Evolutionary conservation across 2,113 vertebrate species (phyloP), one percentile per base, ranked within the genome.

Genomic region (Notothenia coriiceps): DNA sequence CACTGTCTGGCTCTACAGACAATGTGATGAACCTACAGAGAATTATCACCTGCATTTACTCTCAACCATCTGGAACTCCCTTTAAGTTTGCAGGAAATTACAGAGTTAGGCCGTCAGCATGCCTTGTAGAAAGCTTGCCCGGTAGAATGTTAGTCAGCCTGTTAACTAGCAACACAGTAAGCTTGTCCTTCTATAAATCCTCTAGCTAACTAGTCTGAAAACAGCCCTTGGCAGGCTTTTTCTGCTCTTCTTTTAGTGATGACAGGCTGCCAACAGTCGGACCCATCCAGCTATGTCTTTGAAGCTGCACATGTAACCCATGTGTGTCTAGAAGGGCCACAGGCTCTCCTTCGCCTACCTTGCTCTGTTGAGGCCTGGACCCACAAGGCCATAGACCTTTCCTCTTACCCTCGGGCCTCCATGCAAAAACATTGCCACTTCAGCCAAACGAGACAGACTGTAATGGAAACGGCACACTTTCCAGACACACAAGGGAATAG

Each of bases 401-500:
- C 66, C 77, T 79, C 78, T 76, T 11, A 83, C 61, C 74, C 55
- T 63, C 35, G 49, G 72, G 89, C 92, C 89, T 92, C 80, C 73
- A 64, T 89, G 85, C 89, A 93, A 94, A 92, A 94, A 95, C 89
- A 95, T 93, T 10, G 70, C 70, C 82, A n/a, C 17, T 33, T 70
- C 90, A 81, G 82, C 69, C 85, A 93, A 94, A 93, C 83, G 12
- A 71, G 94, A 95, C 77, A 57, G 88, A 82, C 92, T 22, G 84
- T 92, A 93, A 77, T 79, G 91, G 91, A 94, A 95, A 94, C 82
- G 82, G 75, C 89, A 92, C 79, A 60, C 93, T 93, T 94, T 92
- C 93, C 95, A 97, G 95, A 96, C 94, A 95, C 93, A 22, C 4
- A 5, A 88, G 94, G 94, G 94, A 96, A 96, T 86, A 94, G 74